Evolutionary conservation across 1,140 invertebrate genomes (phyloP).

Genomic region (Zaprionus tsacasi): DNA sequence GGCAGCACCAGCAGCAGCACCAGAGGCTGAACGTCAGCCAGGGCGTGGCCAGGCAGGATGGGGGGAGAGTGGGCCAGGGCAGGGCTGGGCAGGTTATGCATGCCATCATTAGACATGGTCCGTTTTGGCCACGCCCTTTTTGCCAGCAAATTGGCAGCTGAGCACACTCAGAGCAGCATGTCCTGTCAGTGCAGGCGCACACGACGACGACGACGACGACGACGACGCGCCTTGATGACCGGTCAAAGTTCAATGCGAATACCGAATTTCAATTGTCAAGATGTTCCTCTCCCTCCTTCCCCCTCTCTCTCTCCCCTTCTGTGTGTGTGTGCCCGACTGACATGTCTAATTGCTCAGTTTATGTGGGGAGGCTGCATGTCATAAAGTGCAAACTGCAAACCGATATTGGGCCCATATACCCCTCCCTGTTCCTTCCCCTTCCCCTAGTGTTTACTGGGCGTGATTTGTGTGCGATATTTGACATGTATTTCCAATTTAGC

Average conservation of each 20-base stretch:
- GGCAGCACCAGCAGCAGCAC: slow-evolving; percentile 21
- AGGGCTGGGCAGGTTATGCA: slow-evolving; percentile 60
- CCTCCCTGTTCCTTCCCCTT: neutral
- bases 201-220: slow-evolving; percentile 27
- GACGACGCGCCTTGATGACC: slow-evolving; percentile 50
- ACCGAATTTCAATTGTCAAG: slow-evolving; percentile 75
- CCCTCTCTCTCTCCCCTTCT: neutral
- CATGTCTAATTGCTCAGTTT: slow-evolving; percentile 80
- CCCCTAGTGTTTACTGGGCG: slow-evolving; percentile 9
- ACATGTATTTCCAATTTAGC: slow-evolving; percentile 81
- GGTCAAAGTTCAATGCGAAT: slow-evolving; percentile 78
- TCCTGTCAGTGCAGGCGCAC: slow-evolving; percentile 62
- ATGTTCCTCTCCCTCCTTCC: slow-evolving; percentile 23
- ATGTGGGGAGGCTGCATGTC: slow-evolving; percentile 56
- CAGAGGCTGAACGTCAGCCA: slow-evolving; percentile 29
- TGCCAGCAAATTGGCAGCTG: slow-evolving; percentile 70
- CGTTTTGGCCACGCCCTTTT: slow-evolving; percentile 77
- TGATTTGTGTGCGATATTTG: slow-evolving; percentile 77
- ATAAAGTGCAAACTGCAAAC: slow-evolving; percentile 66
- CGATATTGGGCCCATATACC: neutral
- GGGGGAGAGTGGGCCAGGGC: too few relatives aligned
- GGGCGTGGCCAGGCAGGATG: slow-evolving; percentile 29
- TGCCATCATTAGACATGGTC: slow-evolving; percentile 80
- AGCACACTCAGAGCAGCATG: slow-evolving; percentile 69
- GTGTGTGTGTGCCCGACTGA: slow-evolving; percentile 28